These are phyloP conservation scores for Anoplolepis gracilipes DNA, from an alignment of 1,140 invertebrate species.

Conservation along the genomic window DNA sequence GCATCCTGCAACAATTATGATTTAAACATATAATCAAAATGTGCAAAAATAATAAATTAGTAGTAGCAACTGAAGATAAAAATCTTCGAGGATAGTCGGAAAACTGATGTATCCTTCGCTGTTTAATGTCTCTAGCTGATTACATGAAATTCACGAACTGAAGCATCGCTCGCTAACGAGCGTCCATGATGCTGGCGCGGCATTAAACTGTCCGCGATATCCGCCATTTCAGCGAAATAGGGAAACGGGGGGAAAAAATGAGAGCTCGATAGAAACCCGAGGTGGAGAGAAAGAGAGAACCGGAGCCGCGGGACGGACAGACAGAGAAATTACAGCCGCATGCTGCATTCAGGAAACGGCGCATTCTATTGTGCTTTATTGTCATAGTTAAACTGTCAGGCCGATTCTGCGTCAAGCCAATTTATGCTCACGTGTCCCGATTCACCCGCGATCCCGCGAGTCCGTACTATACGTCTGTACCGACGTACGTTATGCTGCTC, in stretches of 20 bases:
- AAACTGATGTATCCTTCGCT: slow-evolving; percentile 17
- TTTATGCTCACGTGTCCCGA: slow-evolving; percentile 76
- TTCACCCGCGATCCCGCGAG: slow-evolving; percentile 45
- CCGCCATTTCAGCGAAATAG: slow-evolving; percentile 82
- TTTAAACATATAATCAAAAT: not conserved
- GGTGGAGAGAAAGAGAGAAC: slow-evolving; percentile 63
- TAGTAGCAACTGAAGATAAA: not conserved
- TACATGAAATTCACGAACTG: slow-evolving; percentile 64
- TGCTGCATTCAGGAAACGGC: slow-evolving; percentile 83
- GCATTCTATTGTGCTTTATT: slow-evolving; percentile 85
- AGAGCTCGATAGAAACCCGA: slow-evolving; percentile 66
- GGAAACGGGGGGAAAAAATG: slow-evolving; percentile 65
- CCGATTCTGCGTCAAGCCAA: slow-evolving; percentile 81
- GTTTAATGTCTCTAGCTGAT: slow-evolving; percentile 26
- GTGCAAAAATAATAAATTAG: slow-evolving; percentile 2
- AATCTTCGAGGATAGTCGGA: not conserved
- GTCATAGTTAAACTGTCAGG: slow-evolving; percentile 86
- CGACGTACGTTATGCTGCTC: slow-evolving; percentile 67
- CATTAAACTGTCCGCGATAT: slow-evolving; percentile 85
- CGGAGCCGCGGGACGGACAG: slow-evolving; percentile 53
- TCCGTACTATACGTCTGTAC: slow-evolving; percentile 39
- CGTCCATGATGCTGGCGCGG: slow-evolving; percentile 79
- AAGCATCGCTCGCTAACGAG: slow-evolving; percentile 78
- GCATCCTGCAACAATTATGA: not conserved
- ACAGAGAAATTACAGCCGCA: slow-evolving; percentile 81